Evolutionary conservation across 2,113 vertebrate genomes (phyloP).

Genomic region (Cavia aperea): DNA sequence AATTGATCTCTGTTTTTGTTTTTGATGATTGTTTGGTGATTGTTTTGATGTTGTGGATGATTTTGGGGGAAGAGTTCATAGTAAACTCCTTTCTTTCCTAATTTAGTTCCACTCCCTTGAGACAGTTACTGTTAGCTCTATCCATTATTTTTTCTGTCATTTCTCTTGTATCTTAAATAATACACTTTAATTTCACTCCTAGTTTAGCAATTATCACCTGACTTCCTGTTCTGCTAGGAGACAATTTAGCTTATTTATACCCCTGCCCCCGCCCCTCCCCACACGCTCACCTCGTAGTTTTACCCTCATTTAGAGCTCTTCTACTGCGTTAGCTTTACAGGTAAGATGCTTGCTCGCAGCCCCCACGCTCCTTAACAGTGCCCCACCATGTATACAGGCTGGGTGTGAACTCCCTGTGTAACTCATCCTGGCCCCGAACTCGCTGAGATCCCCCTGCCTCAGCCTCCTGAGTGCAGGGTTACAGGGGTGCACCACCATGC

Average conservation of each 20-base stretch:
- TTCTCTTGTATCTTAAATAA: slow-evolving; percentile 1
- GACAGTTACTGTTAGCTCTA: background rate
- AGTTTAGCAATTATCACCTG: slow-evolving; percentile 37
- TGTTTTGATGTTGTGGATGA: too few relatives aligned
- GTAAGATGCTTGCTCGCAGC: slow-evolving; percentile 5
- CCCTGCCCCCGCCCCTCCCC: background rate
- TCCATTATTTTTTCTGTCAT: background rate
- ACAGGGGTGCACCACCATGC: background rate
- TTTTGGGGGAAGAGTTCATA: background rate
- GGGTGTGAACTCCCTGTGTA: background rate
- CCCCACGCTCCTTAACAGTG: background rate
- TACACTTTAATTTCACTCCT: slow-evolving; percentile 39
- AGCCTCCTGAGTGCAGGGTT: background rate
- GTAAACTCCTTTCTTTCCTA: background rate
- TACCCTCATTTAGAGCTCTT: slow-evolving; percentile 46
- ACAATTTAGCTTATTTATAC: background rate
- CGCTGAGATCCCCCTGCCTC: background rate
- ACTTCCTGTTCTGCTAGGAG: slow-evolving; percentile 50
- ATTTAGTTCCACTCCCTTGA: background rate
- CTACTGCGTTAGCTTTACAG: slow-evolving; percentile 22
- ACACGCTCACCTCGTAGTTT: slow-evolving; percentile 25
- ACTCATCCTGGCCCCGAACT: background rate
- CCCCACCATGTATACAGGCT: background rate
- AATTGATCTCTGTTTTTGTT: background rate
- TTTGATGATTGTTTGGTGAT: background rate